Conservation (phyloP, 2,797 vertebrate species). For the Urocyon cinereoargenteus region DNA sequence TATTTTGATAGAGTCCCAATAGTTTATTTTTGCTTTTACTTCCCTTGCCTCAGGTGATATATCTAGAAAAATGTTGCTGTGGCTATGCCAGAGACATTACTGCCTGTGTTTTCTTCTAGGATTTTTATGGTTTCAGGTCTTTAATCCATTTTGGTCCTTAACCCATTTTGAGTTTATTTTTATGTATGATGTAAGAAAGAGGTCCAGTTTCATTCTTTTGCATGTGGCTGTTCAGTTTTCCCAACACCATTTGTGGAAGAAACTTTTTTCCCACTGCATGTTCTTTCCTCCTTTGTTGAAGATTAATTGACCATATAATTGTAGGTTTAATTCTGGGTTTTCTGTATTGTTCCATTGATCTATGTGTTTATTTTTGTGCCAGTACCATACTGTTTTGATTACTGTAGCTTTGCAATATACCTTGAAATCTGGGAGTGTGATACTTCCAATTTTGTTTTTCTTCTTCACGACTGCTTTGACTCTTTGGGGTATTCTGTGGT, state of each 20-base stretch:
- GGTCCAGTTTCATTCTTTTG: not conserved
- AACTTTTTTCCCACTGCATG: not conserved
- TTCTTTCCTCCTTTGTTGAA: not conserved
- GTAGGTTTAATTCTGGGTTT: not conserved
- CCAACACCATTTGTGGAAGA: not conserved
- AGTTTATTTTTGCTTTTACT: not conserved
- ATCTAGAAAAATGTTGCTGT: not conserved
- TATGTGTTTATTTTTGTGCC: not conserved
- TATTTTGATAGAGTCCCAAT: not conserved
- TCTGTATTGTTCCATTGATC: not conserved
- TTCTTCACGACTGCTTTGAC: not conserved
- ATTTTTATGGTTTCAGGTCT: not conserved
- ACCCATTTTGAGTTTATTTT: not conserved
- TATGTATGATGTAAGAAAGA: not conserved
- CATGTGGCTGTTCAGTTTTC: not conserved
- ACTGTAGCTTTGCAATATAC: not conserved
- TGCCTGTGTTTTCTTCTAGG: not conserved
- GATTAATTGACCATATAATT: not conserved
- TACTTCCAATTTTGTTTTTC: not conserved
- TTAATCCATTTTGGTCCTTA: not conserved
- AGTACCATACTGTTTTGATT: not conserved
- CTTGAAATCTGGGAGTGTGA: not conserved
- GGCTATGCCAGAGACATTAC: not conserved
- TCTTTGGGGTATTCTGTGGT: not conserved
- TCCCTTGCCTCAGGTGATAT: not conserved